Conservation (phyloP, 2,797 vertebrate genomes). For the Hylomyscus alleni region DNA sequence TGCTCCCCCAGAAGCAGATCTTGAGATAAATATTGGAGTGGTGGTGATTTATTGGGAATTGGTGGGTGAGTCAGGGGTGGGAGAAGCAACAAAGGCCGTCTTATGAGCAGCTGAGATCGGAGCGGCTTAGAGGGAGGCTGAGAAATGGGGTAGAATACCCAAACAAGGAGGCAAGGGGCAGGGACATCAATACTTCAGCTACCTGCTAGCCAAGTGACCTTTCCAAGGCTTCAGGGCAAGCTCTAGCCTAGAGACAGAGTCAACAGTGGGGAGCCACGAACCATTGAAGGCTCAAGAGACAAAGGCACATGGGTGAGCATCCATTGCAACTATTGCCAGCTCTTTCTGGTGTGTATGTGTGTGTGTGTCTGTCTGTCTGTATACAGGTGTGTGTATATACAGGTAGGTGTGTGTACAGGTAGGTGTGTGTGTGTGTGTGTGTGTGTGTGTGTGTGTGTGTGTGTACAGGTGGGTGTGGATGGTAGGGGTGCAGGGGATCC, state of each 20-base stretch:
- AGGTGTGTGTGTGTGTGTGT: not conserved
- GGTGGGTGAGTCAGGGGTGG: not conserved
- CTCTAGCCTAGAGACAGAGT: not conserved
- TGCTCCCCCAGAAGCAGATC: conserved; percentile 63
- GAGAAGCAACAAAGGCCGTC: not conserved
- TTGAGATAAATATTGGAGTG: conserved; percentile 55
- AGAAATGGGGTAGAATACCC: not conserved
- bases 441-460: not conserved
- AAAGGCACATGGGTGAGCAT: not conserved
- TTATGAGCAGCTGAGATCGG: not conserved
- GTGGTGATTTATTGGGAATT: conserved; percentile 40
- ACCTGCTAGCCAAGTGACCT: not conserved
- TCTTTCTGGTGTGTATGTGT: not conserved
- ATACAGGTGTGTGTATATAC: not conserved
- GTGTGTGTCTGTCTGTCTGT: not conserved
- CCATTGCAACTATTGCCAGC: not conserved
- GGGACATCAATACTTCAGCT: not conserved
- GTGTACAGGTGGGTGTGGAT: not conserved
- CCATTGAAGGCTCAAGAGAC: not conserved
- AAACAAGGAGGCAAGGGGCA: not conserved
- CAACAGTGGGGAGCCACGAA: not conserved
- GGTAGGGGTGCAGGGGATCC: no score
- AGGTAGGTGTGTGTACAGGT: not conserved
- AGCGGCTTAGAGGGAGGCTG: not conserved
- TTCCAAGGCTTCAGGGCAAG: not conserved